Evolutionary conservation across 2,888 invertebrate species (phyloP), one percentile per base, ranked within the genome.

Genomic region (Eupeodes latifasciatus): DNA sequence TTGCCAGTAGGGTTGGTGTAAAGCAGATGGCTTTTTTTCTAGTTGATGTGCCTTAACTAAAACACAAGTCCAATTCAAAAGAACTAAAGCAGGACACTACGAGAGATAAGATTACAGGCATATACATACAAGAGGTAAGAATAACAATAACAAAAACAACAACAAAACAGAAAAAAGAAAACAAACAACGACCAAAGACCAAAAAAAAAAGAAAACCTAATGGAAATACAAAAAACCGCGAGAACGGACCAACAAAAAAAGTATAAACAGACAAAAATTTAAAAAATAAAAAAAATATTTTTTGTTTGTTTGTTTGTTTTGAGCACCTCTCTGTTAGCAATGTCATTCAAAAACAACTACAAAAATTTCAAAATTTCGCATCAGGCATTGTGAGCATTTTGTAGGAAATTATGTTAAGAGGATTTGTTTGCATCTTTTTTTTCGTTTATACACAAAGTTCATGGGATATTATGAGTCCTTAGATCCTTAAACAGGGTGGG

Each of bases 401-500:
- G 64, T 57, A 66, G 47, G 71, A 78, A 88, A 88, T 85, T 85
- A 79, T 88, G 88, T 88, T 81, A 88, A 81, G 88, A 81, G 84
- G 88, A 88, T 88, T 88, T 85, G 74, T 88, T 84, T 81, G 75
- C 57, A 59, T 75, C 34, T 57, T 44, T 62, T 44, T 12, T 85
- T 72, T 57, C 44, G 16, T 6, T n/a, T 12, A 16, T 19, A 59
- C 11, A n/a, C 51, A 16, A 9, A 53, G 61, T 75, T 81, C 61
- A n/a, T 40, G 53, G 66, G 61, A 12, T 40, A 14, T 55, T 69
- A 10, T 27, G 5, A 49, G 47, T 27, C 44, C 55, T 55, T 16
- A 10, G 10, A 9, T 40, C 40, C 40, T 9, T 9, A 27, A 2
- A 7, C 40, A 40, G 40, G 1, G 27, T 16, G 10, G 40, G 1